Conservation (phyloP, 2,113 vertebrate species). For the Hippocampus guttulatus region DNA sequence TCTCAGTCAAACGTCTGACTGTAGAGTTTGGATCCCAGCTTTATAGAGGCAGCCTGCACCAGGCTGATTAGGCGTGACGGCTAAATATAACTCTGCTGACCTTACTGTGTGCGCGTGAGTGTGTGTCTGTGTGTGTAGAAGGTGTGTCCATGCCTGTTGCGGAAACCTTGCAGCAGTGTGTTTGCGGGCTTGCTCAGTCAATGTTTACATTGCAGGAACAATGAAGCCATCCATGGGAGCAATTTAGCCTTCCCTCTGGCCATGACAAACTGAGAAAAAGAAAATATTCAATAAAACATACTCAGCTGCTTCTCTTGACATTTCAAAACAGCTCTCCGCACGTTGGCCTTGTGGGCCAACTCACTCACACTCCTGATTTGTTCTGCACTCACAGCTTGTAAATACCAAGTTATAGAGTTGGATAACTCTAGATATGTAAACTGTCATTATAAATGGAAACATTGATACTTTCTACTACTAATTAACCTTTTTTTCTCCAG, state of each 20-base stretch:
- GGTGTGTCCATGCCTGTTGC: constrained; percentile 57
- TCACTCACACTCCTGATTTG: not conserved
- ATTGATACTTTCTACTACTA: too few relatives aligned
- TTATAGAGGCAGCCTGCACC: constrained; percentile 62
- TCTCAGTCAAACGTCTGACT: constrained; percentile 35
- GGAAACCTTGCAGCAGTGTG: constrained; percentile 63
- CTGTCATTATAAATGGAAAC: too few relatives aligned
- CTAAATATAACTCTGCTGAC: constrained; percentile 70
- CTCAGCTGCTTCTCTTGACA: not conserved
- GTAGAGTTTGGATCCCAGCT: constrained; percentile 36
- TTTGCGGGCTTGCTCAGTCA: constrained; percentile 53
- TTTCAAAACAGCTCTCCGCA: not conserved
- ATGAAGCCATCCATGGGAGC: constrained; percentile 55
- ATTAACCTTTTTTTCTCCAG: not conserved
- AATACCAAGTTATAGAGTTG: not conserved
- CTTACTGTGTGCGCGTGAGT: constrained; percentile 44
- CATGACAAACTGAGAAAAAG: not conserved
- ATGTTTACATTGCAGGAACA: constrained; percentile 74
- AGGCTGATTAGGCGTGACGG: constrained; percentile 40
- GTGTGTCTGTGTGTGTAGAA: constrained; percentile 53
- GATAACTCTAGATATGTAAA: not conserved
- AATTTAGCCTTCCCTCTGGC: not conserved
- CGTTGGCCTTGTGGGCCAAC: not conserved
- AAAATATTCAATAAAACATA: not conserved
- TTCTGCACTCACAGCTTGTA: not conserved